Percentiles rank a stretch among this genome's conserved stretches.
Conservation (phyloP, 2,113 vertebrate genomes). For the Burhinus bistriatus region DNA sequence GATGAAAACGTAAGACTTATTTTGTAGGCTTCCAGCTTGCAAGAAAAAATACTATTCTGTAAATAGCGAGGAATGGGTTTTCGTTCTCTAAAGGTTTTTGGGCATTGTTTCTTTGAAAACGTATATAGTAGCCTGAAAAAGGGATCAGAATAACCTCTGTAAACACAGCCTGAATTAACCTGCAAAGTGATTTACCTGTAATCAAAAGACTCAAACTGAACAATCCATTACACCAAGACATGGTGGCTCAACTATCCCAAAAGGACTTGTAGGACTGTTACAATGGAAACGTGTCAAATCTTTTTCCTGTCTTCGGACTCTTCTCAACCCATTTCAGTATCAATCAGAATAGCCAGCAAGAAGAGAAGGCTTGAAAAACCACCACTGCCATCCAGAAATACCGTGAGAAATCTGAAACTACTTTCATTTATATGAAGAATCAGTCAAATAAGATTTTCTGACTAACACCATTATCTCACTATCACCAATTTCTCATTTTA, state of each 20-base stretch:
- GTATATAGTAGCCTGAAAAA: neutral
- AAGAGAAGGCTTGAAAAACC: neutral
- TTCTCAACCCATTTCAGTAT: neutral
- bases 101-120: neutral
- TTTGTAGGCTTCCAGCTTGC: conserved; percentile 12
- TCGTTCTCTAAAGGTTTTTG: neutral
- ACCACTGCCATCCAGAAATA: neutral
- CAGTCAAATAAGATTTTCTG: neutral
- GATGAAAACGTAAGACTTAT: conserved; percentile 33
- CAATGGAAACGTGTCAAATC: neutral
- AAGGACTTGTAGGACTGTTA: neutral
- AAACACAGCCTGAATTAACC: conserved; percentile 39
- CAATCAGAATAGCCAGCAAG: neutral
- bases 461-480: neutral
- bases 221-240: neutral
- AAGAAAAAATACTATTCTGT: neutral
- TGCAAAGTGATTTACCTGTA: neutral
- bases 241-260: neutral
- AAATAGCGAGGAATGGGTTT: conserved; percentile 16
- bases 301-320: neutral
- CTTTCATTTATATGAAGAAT: neutral
- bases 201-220: neutral
- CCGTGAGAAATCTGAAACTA: neutral
- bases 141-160: neutral
- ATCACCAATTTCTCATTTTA: neutral